phyloP scores from a whole-genome alignment of 1,140 invertebrate species.

The Hyphantria cunea region DNA sequence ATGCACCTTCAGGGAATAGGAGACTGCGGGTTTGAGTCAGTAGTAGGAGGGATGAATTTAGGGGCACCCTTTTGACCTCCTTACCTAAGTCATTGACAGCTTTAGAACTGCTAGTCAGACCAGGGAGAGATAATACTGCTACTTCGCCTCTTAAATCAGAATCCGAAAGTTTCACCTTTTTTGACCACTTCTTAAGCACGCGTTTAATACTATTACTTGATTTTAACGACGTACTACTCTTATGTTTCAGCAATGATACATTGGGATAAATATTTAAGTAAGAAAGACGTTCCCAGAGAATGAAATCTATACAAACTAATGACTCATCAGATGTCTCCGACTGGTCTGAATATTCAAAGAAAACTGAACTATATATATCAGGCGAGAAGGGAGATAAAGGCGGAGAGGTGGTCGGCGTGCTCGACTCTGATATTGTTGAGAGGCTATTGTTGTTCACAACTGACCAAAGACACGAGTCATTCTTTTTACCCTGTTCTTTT shows the following conservation, averaged over 20 bases:
- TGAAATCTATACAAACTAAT: slow-evolving; percentile 69
- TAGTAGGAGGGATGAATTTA: slow-evolving; percentile 60
- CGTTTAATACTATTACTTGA: slow-evolving; percentile 53
- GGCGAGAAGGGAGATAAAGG: slow-evolving; percentile 50
- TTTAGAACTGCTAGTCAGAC: slow-evolving; percentile 58
- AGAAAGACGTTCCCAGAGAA: slow-evolving; percentile 73
- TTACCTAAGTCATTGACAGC: slow-evolving; percentile 60
- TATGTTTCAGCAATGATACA: slow-evolving; percentile 51
- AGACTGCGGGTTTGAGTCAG: slow-evolving; percentile 63
- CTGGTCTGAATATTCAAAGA: slow-evolving; percentile 60
- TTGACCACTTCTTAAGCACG: slow-evolving; percentile 49
- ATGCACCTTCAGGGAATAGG: slow-evolving; percentile 64
- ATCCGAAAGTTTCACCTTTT: slow-evolving; percentile 46
- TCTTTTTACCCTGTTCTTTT: slow-evolving; percentile 42
- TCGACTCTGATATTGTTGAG: slow-evolving; percentile 63
- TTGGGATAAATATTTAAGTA: slow-evolving; percentile 62
- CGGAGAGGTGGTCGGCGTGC: slow-evolving; percentile 49
- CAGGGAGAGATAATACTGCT: slow-evolving; percentile 62
- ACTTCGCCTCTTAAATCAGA: slow-evolving; percentile 53
- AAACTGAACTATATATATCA: slow-evolving; percentile 69
- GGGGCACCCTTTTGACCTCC: slow-evolving; percentile 60
- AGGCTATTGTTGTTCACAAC: slow-evolving; percentile 50
- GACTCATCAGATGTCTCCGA: slow-evolving; percentile 44
- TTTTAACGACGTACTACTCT: slow-evolving; percentile 52
- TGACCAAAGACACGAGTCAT: slow-evolving; percentile 61